A percentile compares a stretch with the other conserved stretches of the same genome.
Evolutionary conservation across 1,140 invertebrate genomes (phyloP).

Genomic region (Drosophila micromelanica): DNA sequence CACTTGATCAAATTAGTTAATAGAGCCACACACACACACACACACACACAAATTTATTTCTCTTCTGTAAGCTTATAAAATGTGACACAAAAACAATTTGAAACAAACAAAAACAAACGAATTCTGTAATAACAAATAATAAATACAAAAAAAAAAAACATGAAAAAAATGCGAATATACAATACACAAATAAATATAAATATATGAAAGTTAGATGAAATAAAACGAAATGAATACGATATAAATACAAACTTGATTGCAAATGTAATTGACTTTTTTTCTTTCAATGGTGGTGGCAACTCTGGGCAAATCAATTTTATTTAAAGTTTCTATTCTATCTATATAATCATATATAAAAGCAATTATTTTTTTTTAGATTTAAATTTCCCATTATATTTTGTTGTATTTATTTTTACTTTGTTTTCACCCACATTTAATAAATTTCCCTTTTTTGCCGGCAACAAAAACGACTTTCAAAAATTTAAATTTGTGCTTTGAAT

Average conservation of each 20-base stretch:
- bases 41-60: slow-evolving; percentile 10
- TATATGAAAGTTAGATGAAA: slow-evolving; percentile 73
- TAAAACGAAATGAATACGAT: slow-evolving; percentile 50
- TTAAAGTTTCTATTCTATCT: too few species aligned
- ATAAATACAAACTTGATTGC: slow-evolving; percentile 14
- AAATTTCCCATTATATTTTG: too few species aligned
- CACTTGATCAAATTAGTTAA: slow-evolving; percentile 26
- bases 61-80: slow-evolving; percentile 12
- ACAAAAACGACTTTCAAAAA: too few species aligned
- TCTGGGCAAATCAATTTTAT: too few species aligned
- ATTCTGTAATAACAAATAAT: slow-evolving; percentile 46
- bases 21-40: slow-evolving; percentile 17
- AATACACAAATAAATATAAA: slow-evolving; percentile 30
- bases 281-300: neutral
- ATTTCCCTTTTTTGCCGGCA: slow-evolving; percentile 9
- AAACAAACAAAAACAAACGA: slow-evolving; percentile 9
- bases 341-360: too few species aligned
- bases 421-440: neutral
- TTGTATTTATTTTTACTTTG: too few species aligned
- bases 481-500: too few species aligned
- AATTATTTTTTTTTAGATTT: too few species aligned
- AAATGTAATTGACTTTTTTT: neutral
- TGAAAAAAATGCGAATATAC: slow-evolving; percentile 43
- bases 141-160: slow-evolving; percentile 14
- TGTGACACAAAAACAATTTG: slow-evolving; percentile 6